Percentiles rank a stretch among this genome's conserved stretches.
Evolutionary conservation across 2,888 invertebrate genomes (phyloP).

Genomic region (Tricholauxania praeusta): DNA sequence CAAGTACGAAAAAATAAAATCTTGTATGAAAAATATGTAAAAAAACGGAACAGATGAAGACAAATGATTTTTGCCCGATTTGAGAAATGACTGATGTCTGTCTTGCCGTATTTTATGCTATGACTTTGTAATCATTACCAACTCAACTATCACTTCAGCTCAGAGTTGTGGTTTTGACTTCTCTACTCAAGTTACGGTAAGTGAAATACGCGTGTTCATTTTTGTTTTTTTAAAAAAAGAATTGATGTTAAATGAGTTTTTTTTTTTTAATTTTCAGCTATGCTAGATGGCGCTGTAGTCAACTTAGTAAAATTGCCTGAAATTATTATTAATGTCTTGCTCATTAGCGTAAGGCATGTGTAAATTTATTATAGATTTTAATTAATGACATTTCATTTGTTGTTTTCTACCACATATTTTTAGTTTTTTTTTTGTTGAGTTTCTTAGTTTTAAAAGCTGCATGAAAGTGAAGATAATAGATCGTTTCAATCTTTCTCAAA

Average conservation of each 20-base stretch:
- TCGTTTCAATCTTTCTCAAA: too few species aligned
- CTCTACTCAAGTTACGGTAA: too few species aligned
- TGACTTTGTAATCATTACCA: neutral
- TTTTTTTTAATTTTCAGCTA: neutral
- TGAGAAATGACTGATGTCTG: slow-evolving; percentile 22
- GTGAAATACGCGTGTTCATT: neutral
- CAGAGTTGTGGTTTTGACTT: neutral
- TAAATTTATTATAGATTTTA: neutral
- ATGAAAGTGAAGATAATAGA: too few species aligned
- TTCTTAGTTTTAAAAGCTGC: too few species aligned
- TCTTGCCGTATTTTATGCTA: neutral
- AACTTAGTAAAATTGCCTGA: neutral
- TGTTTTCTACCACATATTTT: too few species aligned
- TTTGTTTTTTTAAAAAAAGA: neutral
- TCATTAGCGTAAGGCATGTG: neutral
- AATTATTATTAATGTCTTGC: neutral
- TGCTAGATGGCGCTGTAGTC: neutral
- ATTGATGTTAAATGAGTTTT: slow-evolving; percentile 20
- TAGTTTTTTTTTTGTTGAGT: too few species aligned
- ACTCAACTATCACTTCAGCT: neutral
- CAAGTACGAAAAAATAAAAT: neutral
- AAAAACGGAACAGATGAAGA: slow-evolving; percentile 20
- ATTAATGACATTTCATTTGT: neutral
- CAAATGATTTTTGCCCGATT: slow-evolving; percentile 26
- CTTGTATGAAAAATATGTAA: neutral